Conservation (phyloP, 2,888 invertebrate genomes). For the Sphaeridia pumilis region DNA sequence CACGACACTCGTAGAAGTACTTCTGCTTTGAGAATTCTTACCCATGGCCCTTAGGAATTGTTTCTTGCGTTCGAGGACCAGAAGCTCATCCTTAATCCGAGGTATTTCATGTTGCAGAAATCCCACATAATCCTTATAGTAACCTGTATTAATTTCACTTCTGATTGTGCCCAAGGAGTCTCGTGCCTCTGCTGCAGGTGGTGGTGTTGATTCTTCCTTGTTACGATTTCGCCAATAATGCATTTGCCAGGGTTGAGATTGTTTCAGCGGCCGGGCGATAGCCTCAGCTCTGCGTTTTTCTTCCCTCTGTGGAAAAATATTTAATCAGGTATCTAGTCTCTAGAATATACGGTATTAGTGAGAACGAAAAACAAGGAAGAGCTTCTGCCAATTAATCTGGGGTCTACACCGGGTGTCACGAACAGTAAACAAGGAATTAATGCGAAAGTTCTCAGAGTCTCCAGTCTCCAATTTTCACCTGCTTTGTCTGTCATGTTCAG, state of each 20-base stretch:
- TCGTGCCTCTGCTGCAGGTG: too few species aligned
- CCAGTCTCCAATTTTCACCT: too few species aligned
- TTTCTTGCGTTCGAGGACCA: conserved; percentile 22
- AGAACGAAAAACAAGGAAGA: too few species aligned
- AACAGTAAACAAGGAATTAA: too few species aligned
- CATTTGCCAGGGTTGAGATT: conserved; percentile 19
- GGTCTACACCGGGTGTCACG: too few species aligned
- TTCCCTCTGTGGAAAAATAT: conserved; percentile 8
- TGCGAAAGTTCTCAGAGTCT: background rate
- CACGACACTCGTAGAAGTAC: conserved; percentile 12
- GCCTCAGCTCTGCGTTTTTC: conserved; percentile 11
- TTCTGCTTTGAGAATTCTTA: conserved; percentile 11
- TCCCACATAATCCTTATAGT: conserved; percentile 27
- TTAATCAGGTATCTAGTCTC: too few species aligned
- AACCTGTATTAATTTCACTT: conserved; percentile 14
- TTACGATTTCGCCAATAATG: too few species aligned
- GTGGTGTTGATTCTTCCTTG: too few species aligned
- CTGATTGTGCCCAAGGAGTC: background rate
- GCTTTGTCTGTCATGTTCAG: too few species aligned
- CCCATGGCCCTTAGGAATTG: conserved; percentile 12
- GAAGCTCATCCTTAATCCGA: conserved; percentile 19
- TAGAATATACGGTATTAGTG: too few species aligned
- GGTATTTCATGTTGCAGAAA: conserved; percentile 28
- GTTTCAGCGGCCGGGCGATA: background rate
- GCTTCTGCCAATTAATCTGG: too few species aligned